Evolutionary conservation across 2,113 vertebrate genomes (phyloP), one percentile per base, ranked within the genome.

Genomic region (Scomber colias): DNA sequence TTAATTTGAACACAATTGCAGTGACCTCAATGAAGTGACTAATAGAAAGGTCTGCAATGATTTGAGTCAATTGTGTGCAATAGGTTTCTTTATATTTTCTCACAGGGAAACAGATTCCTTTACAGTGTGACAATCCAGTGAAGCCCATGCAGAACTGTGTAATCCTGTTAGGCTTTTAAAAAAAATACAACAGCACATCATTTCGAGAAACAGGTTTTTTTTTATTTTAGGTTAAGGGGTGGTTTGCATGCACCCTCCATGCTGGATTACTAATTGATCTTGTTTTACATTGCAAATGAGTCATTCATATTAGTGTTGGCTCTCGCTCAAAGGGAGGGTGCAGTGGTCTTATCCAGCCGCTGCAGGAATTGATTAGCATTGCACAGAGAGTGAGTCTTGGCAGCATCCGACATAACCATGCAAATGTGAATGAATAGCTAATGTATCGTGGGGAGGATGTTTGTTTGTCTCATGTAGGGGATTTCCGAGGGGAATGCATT

Each of bases 241-340:
- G 83, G 68, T 71, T 82, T 79, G 86, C 75, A 75, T 81, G 84
- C 74, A 51, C 11, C 40, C 64, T 87, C 83, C 54, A 78, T 70
- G 87, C 85, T 63, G 85, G 84, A 90, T 93, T 92, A 93, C 90
- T 91, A 93, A 94, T 92, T 92, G 87, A 92, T 91, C 90, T 91
- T 90, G 93, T 94, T 94, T 92, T 94, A 93, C 91, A 93, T 93
- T 93, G 91, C 93, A 94, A 94, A 94, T 91, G 92, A 94, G 87
- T 92, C 90, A 90, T 92, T 92, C 87, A 93, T 92, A 93, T 93
- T 89, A 93, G 89, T 85, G 87, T 75, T 95, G 93, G 93, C 92
- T 59, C 24, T 1, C 30, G 66, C 82, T 93, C 90, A 93, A 82
- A 92, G 85, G 76, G 78, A 83, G 84, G 77, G 77, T 70, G 80